Conservation (phyloP, 2,888 invertebrate genomes). For the Agrypnus murinus region DNA sequence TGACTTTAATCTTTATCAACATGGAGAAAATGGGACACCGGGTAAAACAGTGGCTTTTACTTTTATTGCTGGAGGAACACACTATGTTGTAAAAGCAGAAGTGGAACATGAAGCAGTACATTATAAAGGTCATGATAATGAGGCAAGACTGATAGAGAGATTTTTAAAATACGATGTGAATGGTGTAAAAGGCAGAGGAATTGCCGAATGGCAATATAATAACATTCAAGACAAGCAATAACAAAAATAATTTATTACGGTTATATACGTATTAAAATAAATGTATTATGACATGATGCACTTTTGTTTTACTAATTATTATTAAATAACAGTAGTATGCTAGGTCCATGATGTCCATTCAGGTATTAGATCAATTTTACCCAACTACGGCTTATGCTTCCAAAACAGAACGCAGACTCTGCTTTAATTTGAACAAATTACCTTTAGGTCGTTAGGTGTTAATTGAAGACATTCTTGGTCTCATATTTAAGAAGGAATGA, state of each 20-base stretch:
- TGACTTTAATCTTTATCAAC: conserved; percentile 75
- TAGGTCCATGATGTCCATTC: too few relatives aligned
- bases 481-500: too few relatives aligned
- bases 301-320: background rate
- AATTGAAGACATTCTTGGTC: too few relatives aligned
- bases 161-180: conserved; percentile 75
- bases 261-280: background rate
- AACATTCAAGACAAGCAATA: conserved; percentile 66
- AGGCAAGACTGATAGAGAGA: conserved; percentile 80
- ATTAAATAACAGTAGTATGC: background rate
- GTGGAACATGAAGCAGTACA: conserved; percentile 77
- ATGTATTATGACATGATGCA: background rate
- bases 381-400: background rate
- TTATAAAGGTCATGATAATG: conserved; percentile 80
- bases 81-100: conserved; percentile 76
- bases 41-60: conserved; percentile 79
- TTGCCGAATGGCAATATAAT: conserved; percentile 86
- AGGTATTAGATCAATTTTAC: background rate
- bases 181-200: conserved; percentile 80
- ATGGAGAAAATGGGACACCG: conserved; percentile 79
- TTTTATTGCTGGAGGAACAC: conserved; percentile 75
- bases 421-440: too few relatives aligned
- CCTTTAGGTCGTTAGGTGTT: too few relatives aligned
- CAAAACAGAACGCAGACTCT: too few relatives aligned
- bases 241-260: too few relatives aligned